Percentiles rank a stretch among this genome's conserved stretches.
Conservation (phyloP, 1,140 invertebrate species). For the Microplitis demolitor region DNA sequence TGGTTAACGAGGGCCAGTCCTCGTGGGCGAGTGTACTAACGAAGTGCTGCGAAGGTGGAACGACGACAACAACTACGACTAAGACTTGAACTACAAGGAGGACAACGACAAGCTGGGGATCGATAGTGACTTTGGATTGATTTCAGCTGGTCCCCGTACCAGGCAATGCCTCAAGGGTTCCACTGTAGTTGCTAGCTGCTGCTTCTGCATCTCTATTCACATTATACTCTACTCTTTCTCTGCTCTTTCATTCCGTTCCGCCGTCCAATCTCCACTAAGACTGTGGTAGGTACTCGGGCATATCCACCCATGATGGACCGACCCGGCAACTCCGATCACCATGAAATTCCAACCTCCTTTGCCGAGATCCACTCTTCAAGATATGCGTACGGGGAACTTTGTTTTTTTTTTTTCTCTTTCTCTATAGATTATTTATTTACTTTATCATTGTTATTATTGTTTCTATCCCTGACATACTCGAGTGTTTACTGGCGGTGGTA, state of each 20-base stretch:
- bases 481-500: neutral
- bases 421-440: neutral
- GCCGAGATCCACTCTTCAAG: neutral
- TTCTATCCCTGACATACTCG: too few relatives aligned
- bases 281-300: constrained; percentile 14
- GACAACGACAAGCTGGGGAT: constrained; percentile 18
- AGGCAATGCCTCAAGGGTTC: constrained; percentile 2
- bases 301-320: constrained; percentile 10
- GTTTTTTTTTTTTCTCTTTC: neutral
- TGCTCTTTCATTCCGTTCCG: neutral
- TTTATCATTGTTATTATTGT: neutral
- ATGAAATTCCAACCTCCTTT: constrained; percentile 3
- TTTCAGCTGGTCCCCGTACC: constrained; percentile 21
- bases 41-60: constrained; percentile 24
- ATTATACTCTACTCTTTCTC: neutral
- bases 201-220: neutral
- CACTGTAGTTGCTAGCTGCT: neutral
- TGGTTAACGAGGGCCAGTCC: constrained; percentile 28
- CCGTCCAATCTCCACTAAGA: constrained; percentile 7
- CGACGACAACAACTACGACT: neutral
- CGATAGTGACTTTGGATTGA: constrained; percentile 36
- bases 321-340: neutral
- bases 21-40: constrained; percentile 34
- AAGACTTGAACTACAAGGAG: neutral
- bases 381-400: constrained; percentile 19